Evolutionary conservation across 1,140 invertebrate genomes (phyloP).

Genomic region (Paraescarpia echinospica): DNA sequence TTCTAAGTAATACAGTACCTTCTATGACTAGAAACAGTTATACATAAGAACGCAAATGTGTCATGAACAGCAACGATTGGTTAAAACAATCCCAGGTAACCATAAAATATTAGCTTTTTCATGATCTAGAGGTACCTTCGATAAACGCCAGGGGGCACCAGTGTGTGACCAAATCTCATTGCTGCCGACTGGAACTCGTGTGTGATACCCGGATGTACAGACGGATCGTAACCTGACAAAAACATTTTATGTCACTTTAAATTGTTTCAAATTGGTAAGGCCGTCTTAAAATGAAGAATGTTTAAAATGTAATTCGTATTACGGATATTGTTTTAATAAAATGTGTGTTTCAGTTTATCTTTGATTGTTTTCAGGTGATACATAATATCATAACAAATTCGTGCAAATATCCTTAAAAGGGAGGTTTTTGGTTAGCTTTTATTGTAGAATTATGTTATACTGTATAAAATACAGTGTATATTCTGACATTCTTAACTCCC

Average conservation of each 20-base stretch:
- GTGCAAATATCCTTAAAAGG: no score
- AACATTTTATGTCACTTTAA: background rate
- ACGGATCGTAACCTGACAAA: conserved; percentile 72
- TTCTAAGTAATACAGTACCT: no score
- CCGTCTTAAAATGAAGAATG: no score
- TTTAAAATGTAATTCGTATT: no score
- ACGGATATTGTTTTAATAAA: no score
- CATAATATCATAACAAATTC: no score
- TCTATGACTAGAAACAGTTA: background rate
- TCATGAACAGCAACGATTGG: background rate
- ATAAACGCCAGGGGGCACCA: conserved; percentile 92
- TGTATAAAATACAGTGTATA: no score
- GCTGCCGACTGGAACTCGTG: conserved; percentile 98
- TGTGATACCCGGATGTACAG: conserved; percentile 91
- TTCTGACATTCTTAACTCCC: no score
- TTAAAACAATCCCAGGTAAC: background rate
- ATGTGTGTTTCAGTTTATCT: no score
- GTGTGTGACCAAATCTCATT: conserved; percentile 94
- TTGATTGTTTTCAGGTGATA: no score
- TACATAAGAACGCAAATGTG: background rate
- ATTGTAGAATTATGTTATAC: no score
- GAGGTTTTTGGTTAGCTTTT: no score
- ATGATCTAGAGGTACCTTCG: conserved; percentile 54
- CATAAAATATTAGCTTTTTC: background rate
- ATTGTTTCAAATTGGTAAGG: background rate